A percentile compares a stretch with the other conserved stretches of the same genome.
These are phyloP conservation scores for Alloscopus bannaensis DNA, from an alignment of 2,888 invertebrate genomes.

Conservation along the genomic window DNA sequence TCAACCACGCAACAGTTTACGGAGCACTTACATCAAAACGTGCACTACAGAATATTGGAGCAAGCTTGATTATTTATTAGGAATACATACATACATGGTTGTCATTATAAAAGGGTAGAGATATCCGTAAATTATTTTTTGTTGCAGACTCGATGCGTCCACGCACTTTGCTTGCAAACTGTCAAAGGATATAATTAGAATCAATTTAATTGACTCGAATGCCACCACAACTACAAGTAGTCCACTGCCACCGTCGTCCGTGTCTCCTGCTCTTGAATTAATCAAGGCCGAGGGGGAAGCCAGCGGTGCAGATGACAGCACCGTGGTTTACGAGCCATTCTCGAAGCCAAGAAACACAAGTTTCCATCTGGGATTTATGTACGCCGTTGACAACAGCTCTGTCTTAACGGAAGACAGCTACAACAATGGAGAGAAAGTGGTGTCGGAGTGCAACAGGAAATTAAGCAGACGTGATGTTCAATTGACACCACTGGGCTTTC, in stretches of 20 bases:
- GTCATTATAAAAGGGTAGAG: too few species aligned
- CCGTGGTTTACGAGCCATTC: slow-evolving; percentile 21
- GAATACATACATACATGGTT: too few species aligned
- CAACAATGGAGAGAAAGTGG: neutral
- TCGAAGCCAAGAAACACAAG: slow-evolving; percentile 25
- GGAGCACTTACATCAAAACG: too few species aligned
- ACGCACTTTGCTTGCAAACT: neutral
- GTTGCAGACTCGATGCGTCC: slow-evolving; percentile 25
- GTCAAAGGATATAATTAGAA: slow-evolving; percentile 46
- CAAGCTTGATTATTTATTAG: too few species aligned
- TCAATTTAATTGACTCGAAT: slow-evolving; percentile 40
- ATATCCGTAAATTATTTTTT: too few species aligned
- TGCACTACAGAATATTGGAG: too few species aligned
- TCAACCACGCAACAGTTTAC: too few species aligned
- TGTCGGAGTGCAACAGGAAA: slow-evolving; percentile 32
- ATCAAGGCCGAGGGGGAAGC: slow-evolving; percentile 9
- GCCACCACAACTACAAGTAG: slow-evolving; percentile 5
- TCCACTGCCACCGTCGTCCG: slow-evolving; percentile 9
- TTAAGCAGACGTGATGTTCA: slow-evolving; percentile 37
- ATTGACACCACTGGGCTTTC: slow-evolving; percentile 45
- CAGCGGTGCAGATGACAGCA: neutral
- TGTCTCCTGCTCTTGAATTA: neutral
- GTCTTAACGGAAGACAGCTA: slow-evolving; percentile 8
- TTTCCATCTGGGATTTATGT: slow-evolving; percentile 42
- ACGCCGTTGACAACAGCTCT: slow-evolving; percentile 47